Evolutionary conservation across 1,140 invertebrate genomes (phyloP), one percentile per base, ranked within the genome.

Genomic region (Drosophila erecta): DNA sequence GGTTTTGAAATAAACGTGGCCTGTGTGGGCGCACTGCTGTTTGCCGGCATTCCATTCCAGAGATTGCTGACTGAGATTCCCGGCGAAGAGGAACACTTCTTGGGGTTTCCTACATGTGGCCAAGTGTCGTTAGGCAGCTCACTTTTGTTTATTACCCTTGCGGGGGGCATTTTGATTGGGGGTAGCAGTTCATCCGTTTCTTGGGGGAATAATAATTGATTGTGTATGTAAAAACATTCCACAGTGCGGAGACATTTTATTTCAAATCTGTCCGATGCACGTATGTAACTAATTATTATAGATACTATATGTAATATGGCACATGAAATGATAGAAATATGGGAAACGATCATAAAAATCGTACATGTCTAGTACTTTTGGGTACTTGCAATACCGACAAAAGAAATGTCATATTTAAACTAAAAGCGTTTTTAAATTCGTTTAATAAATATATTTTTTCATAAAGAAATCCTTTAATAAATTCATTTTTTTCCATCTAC

Each of bases 61-160:
- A 69, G n/a, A 70, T 70, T 70, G 30, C 66, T 55, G 14, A 24
- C 62, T 40, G 49, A 56, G 72, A 75, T 75, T 74, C 51, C 38
- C 38, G 35, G n/a, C 40, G 58, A n/a, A 50, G 22, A 51, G 17
- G 14, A 58, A 12, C 10, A 70, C 38, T 54, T 37, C 49, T 58
- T 53, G 8, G 20, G 35, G 57, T 57, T 47, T 50, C 5, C 27
- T 33, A 12, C 37, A 30, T 30, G 6, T 76, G 74, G 74, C 44
- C 44, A 56, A 76, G 74, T 55, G 50, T 44, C 69, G 35, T 55
- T 70, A 22, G 43, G 41, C 43, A 59, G 57, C 41, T 46, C 44
- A 76, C 40, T 58, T 55, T 53, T 57, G 59, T 43, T 62, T 40
- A 17, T 24, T n/a, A 40, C 24, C 33, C 49, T 33, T 15, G 8